phyloP scores from a whole-genome alignment of 2,113 vertebrate genomes.

The Todiramphus saurophagus region DNA sequence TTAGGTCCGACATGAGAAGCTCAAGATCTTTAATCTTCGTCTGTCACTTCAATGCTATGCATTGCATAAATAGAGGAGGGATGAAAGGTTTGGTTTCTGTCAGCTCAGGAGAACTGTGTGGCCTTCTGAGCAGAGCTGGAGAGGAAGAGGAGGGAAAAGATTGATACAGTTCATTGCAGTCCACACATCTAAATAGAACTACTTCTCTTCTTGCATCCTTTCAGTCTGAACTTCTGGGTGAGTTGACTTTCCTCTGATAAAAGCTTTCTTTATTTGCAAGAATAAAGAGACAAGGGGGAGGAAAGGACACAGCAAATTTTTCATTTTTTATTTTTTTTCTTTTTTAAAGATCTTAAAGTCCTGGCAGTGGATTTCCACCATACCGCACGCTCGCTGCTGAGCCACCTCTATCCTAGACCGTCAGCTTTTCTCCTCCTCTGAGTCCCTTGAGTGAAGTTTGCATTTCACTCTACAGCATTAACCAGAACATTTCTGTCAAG shows the following conservation, averaged over 20 bases:
- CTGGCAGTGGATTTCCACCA: neutral
- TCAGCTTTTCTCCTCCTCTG: neutral
- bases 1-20: neutral
- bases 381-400: rapidly evolving
- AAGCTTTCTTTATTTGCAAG: slow-evolving; percentile 35
- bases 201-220: neutral
- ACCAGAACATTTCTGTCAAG: neutral
- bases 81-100: neutral
- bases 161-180: neutral
- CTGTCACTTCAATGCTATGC: neutral
- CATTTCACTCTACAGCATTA: neutral
- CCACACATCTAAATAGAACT: neutral
- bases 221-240: neutral
- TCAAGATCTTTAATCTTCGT: neutral
- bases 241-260: slow-evolving; percentile 48
- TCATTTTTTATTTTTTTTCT: neutral
- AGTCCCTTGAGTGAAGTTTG: neutral
- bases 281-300: slow-evolving; percentile 7
- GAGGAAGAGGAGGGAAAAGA: neutral
- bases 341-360: neutral
- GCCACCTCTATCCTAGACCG: neutral
- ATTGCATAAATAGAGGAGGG: neutral
- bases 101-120: neutral
- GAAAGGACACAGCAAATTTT: neutral
- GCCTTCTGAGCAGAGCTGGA: neutral